Evolutionary conservation across 2,797 vertebrate genomes (phyloP), one percentile per base, ranked within the genome.

Genomic region (Luscinia luscinia): DNA sequence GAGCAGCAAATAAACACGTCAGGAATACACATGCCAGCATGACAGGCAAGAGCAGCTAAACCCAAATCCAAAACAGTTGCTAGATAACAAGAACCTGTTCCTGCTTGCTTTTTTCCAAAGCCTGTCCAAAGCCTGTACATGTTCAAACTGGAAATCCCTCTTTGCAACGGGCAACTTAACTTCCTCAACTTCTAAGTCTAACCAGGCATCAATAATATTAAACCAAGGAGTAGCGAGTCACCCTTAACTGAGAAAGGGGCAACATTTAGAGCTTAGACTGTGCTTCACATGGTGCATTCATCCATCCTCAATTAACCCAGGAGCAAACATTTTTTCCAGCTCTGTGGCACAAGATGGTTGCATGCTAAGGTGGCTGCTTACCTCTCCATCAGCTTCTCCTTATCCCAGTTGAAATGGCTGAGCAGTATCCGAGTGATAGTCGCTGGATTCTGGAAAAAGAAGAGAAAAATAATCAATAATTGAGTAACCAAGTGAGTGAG

Each of bases 401-500:
- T 99, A 98, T 99, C 99, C 99, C 99, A 99, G 97, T 99, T 99
- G 98, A 99, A 99, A 98, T 99, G 99, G 98, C 99, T 99, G 97
- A 99, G 99, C 96, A 99, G 99, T 98, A 99, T 99, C 98, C 99
- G 99, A 80, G 99, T 99, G 96, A 99, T 99, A 95, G 99, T 99
- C 78, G 99, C 99, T 96, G 99, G 99, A 98, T 99, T 99, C 99
- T 99, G 94, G 90, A 93, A 59, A 41, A 61, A 94, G 78, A 90
- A 51, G 45, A 55, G 36, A 70, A 57, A 70, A 87, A 55, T 9
- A 43, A 84, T 17, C 28, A 94, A 18, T 55, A 62, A 66, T 5
- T 64, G 54, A 88, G 6, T 40, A 62, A 70, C 9, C 24, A 55
- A 61, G 28, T 52, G 28, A 34, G 12, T 1, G 22, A 54, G 49